Conservation (phyloP, 1,140 invertebrate species). For the Globodera ellingtonae region DNA sequence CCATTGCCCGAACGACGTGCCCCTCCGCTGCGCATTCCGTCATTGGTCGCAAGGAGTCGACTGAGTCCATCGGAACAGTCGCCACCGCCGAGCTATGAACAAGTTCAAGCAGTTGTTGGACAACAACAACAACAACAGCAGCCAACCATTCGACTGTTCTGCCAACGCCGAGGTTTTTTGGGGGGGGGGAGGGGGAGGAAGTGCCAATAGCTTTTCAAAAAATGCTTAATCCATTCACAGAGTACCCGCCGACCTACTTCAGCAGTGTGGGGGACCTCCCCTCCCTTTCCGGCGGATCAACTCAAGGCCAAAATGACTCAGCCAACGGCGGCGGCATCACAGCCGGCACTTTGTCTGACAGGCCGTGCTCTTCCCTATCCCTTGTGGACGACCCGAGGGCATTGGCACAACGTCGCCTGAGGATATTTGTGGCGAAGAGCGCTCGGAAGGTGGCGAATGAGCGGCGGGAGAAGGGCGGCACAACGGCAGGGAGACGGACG, state of each 20-base stretch:
- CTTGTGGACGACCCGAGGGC: background rate
- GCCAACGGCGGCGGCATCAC: background rate
- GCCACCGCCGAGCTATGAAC: conserved; percentile 3
- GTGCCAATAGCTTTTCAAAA: too few species aligned
- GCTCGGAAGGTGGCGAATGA: too few species aligned
- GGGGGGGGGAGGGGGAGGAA: too few species aligned
- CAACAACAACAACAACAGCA: background rate
- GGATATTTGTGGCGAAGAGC: too few species aligned
- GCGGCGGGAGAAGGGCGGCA: background rate
- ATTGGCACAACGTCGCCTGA: too few species aligned
- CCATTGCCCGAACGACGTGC: background rate
- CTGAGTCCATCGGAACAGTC: background rate
- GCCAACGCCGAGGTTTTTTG: background rate
- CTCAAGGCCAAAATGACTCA: background rate
- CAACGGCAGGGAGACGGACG: background rate
- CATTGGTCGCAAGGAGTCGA: background rate
- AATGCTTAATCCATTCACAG: too few species aligned
- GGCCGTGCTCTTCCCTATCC: background rate
- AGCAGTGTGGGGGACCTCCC: background rate
- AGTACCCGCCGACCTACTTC: background rate
- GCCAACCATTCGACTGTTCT: background rate
- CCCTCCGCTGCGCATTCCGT: background rate
- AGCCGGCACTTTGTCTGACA: background rate
- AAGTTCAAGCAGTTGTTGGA: background rate
- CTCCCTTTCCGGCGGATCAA: background rate